These are phyloP conservation scores for Caretta caretta DNA, from an alignment of 2,113 vertebrate species.

Conservation along the genomic window DNA sequence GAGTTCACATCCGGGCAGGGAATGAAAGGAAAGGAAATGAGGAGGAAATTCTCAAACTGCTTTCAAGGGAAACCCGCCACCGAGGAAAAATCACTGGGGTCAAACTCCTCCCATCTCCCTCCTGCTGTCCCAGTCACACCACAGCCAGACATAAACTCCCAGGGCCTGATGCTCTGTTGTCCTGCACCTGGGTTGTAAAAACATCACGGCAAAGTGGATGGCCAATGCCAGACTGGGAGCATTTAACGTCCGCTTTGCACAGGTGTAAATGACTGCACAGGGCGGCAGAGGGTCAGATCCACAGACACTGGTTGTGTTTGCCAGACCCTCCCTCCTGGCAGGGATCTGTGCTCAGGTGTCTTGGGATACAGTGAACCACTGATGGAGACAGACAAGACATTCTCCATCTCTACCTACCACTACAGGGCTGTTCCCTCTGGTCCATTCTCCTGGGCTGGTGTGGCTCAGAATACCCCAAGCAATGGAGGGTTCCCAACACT, in stretches of 20 bases:
- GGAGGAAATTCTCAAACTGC: conserved; percentile 55
- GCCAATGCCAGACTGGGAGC: not conserved
- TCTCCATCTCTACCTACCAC: not conserved
- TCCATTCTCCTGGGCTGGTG: not conserved
- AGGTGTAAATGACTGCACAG: not conserved
- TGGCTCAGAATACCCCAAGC: not conserved
- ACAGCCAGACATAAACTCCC: not conserved
- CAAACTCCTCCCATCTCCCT: not conserved
- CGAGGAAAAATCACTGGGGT: not conserved
- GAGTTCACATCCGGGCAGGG: not conserved
- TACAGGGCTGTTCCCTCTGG: not conserved
- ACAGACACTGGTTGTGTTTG: not conserved
- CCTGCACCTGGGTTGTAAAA: not conserved
- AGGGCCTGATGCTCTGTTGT: not conserved
- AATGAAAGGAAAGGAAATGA: conserved; percentile 27
- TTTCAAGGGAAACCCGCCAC: conserved; percentile 63
- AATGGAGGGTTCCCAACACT: not conserved
- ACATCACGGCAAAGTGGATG: not conserved
- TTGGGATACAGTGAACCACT: not conserved
- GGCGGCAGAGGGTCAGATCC: not conserved
- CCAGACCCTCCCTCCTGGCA: not conserved
- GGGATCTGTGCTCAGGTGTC: not conserved
- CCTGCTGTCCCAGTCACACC: rapidly evolving
- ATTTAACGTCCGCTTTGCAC: not conserved
- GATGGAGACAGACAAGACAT: not conserved